A percentile compares a stretch with the other conserved stretches of the same genome.
Evolutionary conservation across 2,888 invertebrate genomes (phyloP).

Genomic region (Eupithecia centaureata): DNA sequence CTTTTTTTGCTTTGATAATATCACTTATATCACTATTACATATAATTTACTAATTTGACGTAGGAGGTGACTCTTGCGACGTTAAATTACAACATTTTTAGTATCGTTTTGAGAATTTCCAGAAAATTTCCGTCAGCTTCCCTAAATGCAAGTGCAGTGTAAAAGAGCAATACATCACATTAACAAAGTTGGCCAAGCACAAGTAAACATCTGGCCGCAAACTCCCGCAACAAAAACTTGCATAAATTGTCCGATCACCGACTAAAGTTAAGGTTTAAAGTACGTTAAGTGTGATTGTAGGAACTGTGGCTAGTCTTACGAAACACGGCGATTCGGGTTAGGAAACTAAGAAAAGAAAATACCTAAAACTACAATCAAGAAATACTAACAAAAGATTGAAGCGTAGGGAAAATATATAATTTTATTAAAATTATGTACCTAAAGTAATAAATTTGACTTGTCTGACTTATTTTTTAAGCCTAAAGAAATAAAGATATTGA

Average conservation of each 20-base stretch:
- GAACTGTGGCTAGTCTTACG: slow-evolving; percentile 42
- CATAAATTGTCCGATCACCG: slow-evolving; percentile 66
- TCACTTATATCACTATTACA: no score
- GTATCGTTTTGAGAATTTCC: background rate
- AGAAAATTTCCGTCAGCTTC: background rate
- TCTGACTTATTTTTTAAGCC: no score
- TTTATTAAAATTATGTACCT: no score
- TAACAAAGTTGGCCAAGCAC: slow-evolving; percentile 22
- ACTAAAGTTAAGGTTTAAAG: slow-evolving; percentile 64
- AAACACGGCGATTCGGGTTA: background rate
- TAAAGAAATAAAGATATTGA: no score
- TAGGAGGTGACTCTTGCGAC: no score
- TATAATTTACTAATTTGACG: no score
- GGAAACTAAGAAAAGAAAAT: background rate
- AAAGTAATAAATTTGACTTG: no score
- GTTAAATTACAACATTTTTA: no score
- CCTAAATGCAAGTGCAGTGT: background rate
- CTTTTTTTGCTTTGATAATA: no score
- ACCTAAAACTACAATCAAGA: no score
- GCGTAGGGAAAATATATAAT: no score
- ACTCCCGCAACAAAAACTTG: slow-evolving; percentile 49
- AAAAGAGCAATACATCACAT: slow-evolving; percentile 26
- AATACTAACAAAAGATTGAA: no score
- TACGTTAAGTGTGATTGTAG: slow-evolving; percentile 61
- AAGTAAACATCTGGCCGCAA: slow-evolving; percentile 28